These are phyloP conservation scores for Melanerpes aurifrons DNA, from an alignment of 2,113 vertebrate genomes.

Conservation along the genomic window DNA sequence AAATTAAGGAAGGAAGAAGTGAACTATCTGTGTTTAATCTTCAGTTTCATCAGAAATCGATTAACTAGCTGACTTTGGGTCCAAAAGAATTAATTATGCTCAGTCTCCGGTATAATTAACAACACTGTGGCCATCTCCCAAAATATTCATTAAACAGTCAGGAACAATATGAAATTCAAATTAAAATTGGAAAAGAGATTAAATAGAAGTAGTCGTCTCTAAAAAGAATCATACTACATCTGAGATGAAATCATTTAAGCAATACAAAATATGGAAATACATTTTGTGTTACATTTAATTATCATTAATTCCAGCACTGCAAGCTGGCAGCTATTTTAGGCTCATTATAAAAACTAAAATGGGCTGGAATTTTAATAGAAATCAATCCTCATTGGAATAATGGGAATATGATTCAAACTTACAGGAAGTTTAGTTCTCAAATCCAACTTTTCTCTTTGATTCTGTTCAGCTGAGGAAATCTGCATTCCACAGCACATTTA, in stretches of 20 bases:
- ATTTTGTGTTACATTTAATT: conserved; percentile 85
- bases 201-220: conserved; percentile 81
- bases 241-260: conserved; percentile 83
- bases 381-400: conserved; percentile 80
- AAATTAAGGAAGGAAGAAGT: conserved; percentile 77
- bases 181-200: conserved; percentile 83
- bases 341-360: conserved; percentile 80
- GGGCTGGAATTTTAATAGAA: conserved; percentile 81
- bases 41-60: conserved; percentile 89
- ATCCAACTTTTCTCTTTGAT: conserved; percentile 55
- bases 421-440: conserved; percentile 69
- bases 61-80: conserved; percentile 84
- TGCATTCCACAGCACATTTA: background rate
- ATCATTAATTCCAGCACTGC: conserved; percentile 82
- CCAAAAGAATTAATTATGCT: conserved; percentile 90
- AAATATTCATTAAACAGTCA: conserved; percentile 87
- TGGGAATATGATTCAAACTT: conserved; percentile 74
- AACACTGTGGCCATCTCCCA: conserved; percentile 83
- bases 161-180: conserved; percentile 86
- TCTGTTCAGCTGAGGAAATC: conserved; percentile 16
- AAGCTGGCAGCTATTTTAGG: conserved; percentile 83
- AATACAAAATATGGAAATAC: conserved; percentile 86
- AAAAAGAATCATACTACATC: conserved; percentile 80
- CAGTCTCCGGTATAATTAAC: conserved; percentile 84
- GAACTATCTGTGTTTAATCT: conserved; percentile 88